Evolutionary conservation across 2,888 invertebrate genomes (phyloP).

Genomic region (Bugula neritina): DNA sequence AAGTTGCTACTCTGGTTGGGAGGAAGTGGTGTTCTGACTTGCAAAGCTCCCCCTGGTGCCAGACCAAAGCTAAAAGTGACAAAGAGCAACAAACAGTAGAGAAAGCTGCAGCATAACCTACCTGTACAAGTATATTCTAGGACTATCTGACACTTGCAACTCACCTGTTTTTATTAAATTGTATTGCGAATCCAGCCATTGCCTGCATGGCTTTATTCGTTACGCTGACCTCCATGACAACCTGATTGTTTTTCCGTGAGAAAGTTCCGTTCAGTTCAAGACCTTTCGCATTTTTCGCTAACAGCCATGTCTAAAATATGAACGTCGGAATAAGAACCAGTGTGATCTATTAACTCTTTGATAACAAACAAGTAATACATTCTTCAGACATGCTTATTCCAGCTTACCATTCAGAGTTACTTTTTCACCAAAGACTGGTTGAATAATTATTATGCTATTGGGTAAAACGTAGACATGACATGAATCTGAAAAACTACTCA

Average conservation of each 20-base stretch:
- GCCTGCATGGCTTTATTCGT: conserved; percentile 97
- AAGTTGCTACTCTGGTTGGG: conserved; percentile 75
- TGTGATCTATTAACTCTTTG: not conserved
- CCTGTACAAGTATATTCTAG: no score
- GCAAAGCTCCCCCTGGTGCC: conserved; percentile 74
- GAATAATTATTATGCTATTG: no score
- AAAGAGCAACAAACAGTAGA: no score
- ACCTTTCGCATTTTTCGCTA: conserved; percentile 59
- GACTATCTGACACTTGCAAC: no score
- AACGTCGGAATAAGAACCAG: not conserved
- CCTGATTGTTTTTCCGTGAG: conserved; percentile 70
- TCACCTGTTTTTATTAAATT: conserved; percentile 87
- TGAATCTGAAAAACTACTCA: no score
- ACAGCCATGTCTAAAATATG: conserved; percentile 20
- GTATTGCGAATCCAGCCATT: conserved; percentile 92
- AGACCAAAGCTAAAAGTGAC: conserved; percentile 76
- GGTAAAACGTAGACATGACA: no score
- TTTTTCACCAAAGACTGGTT: no score
- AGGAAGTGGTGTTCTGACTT: conserved; percentile 69
- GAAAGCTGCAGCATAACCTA: no score
- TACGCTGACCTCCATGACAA: conserved; percentile 91
- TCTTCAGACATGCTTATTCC: no score
- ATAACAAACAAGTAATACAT: not conserved
- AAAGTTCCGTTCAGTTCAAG: conserved; percentile 94
- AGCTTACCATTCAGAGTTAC: no score